Percentiles rank a stretch among this genome's conserved stretches.
Conservation (phyloP, 2,888 invertebrate species). For the Leucophenga montana region DNA sequence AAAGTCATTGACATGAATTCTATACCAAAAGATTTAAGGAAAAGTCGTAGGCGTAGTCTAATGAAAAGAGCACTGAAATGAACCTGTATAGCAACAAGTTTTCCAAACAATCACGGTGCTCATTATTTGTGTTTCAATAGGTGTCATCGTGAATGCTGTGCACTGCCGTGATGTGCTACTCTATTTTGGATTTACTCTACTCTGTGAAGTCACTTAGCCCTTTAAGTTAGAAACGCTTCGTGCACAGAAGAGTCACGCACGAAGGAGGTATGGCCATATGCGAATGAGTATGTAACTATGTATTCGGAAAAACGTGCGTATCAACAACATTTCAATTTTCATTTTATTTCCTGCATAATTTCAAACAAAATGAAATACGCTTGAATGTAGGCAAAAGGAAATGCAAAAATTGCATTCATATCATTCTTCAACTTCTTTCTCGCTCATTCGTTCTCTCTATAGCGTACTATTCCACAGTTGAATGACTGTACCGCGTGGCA, state of each 20-base stretch:
- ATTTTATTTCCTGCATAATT: constrained; percentile 13
- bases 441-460: neutral
- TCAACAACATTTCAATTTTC: constrained; percentile 15
- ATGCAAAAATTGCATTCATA: constrained; percentile 7
- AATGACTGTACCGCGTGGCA: neutral
- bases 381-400: constrained; percentile 11
- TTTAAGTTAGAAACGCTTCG: constrained; percentile 5
- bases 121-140: too few species aligned
- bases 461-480: neutral
- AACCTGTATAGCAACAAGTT: too few species aligned
- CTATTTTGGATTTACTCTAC: too few species aligned
- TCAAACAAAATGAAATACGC: constrained; percentile 38
- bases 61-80: too few species aligned
- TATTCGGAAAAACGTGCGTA: too few species aligned
- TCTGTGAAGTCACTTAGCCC: too few species aligned
- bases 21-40: too few species aligned
- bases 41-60: too few species aligned
- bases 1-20: too few species aligned
- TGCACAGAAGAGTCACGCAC: constrained; percentile 31
- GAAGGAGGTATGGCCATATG: constrained; percentile 31
- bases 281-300: neutral
- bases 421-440: constrained; percentile 3
- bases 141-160: too few species aligned
- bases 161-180: too few species aligned
- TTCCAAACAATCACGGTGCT: too few species aligned